These are phyloP conservation scores for Drosophila gunungcola DNA, from an alignment of 1,140 invertebrate genomes.

Conservation along the genomic window DNA sequence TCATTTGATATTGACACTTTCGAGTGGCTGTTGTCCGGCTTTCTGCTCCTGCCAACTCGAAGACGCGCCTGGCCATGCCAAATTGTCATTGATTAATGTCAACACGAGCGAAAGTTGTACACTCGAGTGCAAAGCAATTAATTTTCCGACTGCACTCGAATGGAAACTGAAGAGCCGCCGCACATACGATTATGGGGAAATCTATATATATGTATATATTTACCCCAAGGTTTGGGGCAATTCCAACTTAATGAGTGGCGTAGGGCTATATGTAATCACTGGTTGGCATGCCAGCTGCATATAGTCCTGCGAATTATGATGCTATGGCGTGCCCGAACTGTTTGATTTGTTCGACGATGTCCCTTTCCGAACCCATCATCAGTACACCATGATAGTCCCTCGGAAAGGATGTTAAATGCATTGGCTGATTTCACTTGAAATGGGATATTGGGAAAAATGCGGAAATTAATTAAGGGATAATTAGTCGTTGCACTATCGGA, in stretches of 20 bases:
- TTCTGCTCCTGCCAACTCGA: constrained; percentile 41
- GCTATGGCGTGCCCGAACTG: constrained; percentile 49
- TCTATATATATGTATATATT: constrained; percentile 8
- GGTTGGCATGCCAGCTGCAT: constrained; percentile 50
- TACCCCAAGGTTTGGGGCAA: constrained; percentile 1
- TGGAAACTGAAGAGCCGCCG: constrained; percentile 58
- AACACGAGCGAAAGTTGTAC: constrained; percentile 40
- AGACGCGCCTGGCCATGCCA: constrained; percentile 57
- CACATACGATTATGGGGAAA: constrained; percentile 9
- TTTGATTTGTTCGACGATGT: constrained; percentile 35
- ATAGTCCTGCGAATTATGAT: constrained; percentile 42
- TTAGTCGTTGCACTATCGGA: no score
- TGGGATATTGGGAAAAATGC: not conserved
- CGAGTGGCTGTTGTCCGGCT: constrained; percentile 34
- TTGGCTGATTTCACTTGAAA: not conserved
- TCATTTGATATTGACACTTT: constrained; percentile 78
- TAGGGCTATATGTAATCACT: constrained; percentile 33
- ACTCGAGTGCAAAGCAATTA: constrained; percentile 65
- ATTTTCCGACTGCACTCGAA: constrained; percentile 63
- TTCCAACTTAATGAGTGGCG: constrained; percentile 8
- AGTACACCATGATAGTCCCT: constrained; percentile 5
- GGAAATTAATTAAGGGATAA: no score
- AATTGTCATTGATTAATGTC: constrained; percentile 75
- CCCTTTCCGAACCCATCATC: not conserved
- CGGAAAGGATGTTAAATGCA: not conserved